Base-by-base conservation (phyloP, 2,888 invertebrate species). In the Dione juno region DNA sequence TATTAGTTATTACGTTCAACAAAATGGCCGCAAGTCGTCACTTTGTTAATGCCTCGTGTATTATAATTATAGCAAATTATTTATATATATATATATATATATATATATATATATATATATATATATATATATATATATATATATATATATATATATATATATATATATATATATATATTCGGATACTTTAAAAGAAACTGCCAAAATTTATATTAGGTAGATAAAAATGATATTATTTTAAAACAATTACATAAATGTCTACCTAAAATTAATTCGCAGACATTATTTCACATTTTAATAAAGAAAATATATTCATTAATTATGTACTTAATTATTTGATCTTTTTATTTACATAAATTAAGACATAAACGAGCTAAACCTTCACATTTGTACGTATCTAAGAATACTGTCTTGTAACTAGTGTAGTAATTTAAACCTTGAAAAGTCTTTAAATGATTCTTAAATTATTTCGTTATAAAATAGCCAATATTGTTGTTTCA, bases 1-100 rank as follows among this genome's bases (percentile, higher is more conserved):
- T 35, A 37, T 16, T 19, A 48, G 45, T 21, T 53, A 72, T 67
- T 64, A 70, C 59, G 71, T 66, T 72, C 66, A 66, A 71, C 73
- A 76, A 76, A 72, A 74, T 76, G 76, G 76, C 77, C 70, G 73
- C 76, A 70, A 43, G 59, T 65, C 71, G 37, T 70, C 63, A 70
- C 50, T 70, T 74, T 75, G 68, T 71, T 69, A 68, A 67, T 67
- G 70, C 61, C 61, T 59, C 61, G 70, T 66, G 70, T 19, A 50
- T 64, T 50, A 64, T 28, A 28, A 28, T 28, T 28, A 28, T 19
- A 37, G 35, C 50, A 13, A 37, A 37, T 19, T 14, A 50, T 16
- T 50, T 64, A 37, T n/a, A 37, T 6, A 28, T 21, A 0, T n/a
- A 35, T 28, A 35, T 43, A 61, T 45, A 37, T 6, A 28, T 21